Percentiles rank a stretch among this genome's conserved stretches.
phyloP scores from a whole-genome alignment of 2,888 invertebrate genomes.

The Diplazon laetatorius region DNA sequence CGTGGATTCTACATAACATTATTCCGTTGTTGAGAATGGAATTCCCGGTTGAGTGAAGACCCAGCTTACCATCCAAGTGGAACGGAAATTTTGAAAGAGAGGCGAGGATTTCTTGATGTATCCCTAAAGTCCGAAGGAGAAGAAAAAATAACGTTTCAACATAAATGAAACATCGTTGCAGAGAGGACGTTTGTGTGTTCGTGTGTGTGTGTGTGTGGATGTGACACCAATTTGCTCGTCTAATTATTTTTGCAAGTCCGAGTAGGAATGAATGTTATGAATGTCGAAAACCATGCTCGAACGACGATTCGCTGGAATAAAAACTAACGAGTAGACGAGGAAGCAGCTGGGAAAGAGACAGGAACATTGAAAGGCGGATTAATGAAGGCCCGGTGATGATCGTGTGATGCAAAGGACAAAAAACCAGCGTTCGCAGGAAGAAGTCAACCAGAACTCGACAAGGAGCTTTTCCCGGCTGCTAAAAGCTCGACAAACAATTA shows the following conservation, averaged over 20 bases:
- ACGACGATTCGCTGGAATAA: slow-evolving; percentile 8
- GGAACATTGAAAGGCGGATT: slow-evolving; percentile 22
- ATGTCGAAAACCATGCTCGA: slow-evolving; percentile 18
- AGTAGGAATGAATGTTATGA: slow-evolving; percentile 31
- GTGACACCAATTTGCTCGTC: slow-evolving; percentile 1
- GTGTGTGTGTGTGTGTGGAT: not conserved
- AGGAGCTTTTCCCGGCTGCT: slow-evolving; percentile 22
- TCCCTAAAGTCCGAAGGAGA: not conserved
- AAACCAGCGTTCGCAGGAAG: not conserved
- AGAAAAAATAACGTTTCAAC: not conserved
- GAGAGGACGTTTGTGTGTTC: slow-evolving; percentile 1
- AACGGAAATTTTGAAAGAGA: slow-evolving; percentile 28
- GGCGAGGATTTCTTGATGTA: slow-evolving; percentile 33
- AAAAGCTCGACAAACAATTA: slow-evolving; percentile 66
- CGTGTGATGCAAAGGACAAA: slow-evolving; percentile 13
- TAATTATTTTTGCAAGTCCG: slow-evolving; percentile 47
- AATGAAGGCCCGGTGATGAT: slow-evolving; percentile 22
- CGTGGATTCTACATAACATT: slow-evolving; percentile 62
- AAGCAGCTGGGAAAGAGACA: not conserved
- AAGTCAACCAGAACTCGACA: slow-evolving; percentile 30
- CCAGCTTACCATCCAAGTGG: slow-evolving; percentile 27
- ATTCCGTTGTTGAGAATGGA: slow-evolving; percentile 52
- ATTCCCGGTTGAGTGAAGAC: slow-evolving; percentile 33
- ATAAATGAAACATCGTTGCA: not conserved
- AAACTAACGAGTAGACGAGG: not conserved